A percentile compares a stretch with the other conserved stretches of the same genome.
Conservation (phyloP, 1,140 invertebrate genomes). For the Cydia pomonella region DNA sequence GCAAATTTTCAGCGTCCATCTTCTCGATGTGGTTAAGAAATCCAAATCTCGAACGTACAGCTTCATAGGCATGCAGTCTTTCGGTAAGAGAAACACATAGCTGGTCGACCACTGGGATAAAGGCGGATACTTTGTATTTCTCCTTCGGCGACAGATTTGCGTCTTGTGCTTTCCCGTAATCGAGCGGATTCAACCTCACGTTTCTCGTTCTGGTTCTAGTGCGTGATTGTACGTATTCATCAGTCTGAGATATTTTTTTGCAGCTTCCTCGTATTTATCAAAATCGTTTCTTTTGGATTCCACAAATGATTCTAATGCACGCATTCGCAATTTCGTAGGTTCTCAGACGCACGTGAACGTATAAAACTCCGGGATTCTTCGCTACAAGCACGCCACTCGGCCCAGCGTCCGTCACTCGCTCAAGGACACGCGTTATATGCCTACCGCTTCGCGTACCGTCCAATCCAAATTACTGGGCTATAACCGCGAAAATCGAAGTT, state of each 20-base stretch:
- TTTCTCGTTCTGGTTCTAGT: constrained; percentile 9
- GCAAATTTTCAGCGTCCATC: constrained; percentile 15
- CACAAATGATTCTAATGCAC: too few species aligned
- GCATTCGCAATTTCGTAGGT: too few species aligned
- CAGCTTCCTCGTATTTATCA: not conserved
- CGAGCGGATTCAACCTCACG: not conserved
- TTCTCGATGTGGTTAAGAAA: constrained; percentile 1
- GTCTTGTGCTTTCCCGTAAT: constrained; percentile 16
- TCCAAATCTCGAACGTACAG: constrained; percentile 18
- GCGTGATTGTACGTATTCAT: constrained; percentile 1
- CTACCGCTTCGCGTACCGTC: too few species aligned
- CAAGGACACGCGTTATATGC: too few species aligned
- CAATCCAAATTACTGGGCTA: too few species aligned
- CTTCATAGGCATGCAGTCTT: constrained; percentile 15
- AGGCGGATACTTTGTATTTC: not conserved
- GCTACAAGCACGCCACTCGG: too few species aligned
- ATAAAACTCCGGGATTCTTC: too few species aligned
- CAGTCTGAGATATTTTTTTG: too few species aligned
- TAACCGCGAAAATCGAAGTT: too few species aligned
- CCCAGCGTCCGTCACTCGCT: too few species aligned
- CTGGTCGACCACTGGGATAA: constrained; percentile 15
- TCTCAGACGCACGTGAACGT: too few species aligned
- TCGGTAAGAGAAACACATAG: constrained; percentile 14
- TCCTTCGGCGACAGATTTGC: not conserved
- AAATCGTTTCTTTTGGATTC: too few species aligned